Evolutionary conservation across 2,888 invertebrate genomes (phyloP).

Genomic region (Aquatica leii): DNA sequence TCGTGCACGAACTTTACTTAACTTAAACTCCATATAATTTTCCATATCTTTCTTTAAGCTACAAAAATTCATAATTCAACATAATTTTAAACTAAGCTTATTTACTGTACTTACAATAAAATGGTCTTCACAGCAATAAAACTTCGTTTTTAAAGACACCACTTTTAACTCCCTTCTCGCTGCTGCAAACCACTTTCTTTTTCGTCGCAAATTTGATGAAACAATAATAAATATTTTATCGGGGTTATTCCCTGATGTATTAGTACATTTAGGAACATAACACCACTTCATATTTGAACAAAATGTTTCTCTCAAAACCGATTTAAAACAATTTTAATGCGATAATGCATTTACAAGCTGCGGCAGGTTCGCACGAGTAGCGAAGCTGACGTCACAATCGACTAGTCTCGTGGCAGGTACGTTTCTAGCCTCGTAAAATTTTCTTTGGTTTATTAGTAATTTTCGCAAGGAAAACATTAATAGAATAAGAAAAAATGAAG

Average conservation of each 20-base stretch:
- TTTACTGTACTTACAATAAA: not conserved
- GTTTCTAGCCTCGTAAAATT: not conserved
- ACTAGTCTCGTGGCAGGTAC: too few relatives aligned
- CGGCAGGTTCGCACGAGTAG: too few relatives aligned
- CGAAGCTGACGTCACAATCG: too few relatives aligned
- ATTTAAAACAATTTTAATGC: too few relatives aligned
- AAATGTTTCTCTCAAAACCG: too few relatives aligned
- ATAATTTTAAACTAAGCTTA: too few relatives aligned
- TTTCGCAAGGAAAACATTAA: too few relatives aligned
- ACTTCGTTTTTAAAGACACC: too few relatives aligned
- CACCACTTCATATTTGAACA: too few relatives aligned
- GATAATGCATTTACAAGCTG: too few relatives aligned
- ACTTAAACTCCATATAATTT: slow-evolving; percentile 5
- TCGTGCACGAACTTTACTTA: not conserved
- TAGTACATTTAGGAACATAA: not conserved
- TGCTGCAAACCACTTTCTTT: not conserved
- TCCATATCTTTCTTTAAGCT: slow-evolving; percentile 4
- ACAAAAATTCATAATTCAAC: too few relatives aligned
- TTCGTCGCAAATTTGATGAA: not conserved
- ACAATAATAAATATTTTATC: not conserved
- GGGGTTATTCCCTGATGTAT: not conserved
- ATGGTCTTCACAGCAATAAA: not conserved
- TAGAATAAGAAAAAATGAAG: not conserved
- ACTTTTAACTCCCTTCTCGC: too few relatives aligned
- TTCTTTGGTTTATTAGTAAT: not conserved